These are phyloP conservation scores for Exaiptasia diaphana DNA, from an alignment of 64 coral and sea anemone genomes.

Conservation along the genomic window DNA sequence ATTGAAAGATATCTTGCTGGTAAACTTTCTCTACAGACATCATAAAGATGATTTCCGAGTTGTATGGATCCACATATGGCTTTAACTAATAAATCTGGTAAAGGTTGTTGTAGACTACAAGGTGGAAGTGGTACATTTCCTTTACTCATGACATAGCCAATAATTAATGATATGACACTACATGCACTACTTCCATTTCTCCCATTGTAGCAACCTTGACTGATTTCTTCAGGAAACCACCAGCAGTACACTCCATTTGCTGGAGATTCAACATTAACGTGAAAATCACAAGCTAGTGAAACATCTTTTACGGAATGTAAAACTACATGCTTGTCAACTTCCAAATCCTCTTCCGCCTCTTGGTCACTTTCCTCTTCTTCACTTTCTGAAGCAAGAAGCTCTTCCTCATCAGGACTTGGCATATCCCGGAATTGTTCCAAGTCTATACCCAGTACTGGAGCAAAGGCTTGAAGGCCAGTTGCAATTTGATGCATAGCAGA, in stretches of 20 bases:
- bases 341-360: not conserved
- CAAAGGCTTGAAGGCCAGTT: conserved; percentile 11
- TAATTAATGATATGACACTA: conserved; percentile 31
- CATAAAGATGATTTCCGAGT: conserved; percentile 45
- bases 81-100: not conserved
- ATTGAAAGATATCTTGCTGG: conserved; percentile 50
- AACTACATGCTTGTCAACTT: not conserved
- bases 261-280: not conserved
- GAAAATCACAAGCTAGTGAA: not conserved
- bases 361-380: not conserved
- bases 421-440: conserved; percentile 12
- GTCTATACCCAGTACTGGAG: conserved; percentile 2
- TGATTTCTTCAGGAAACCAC: conserved; percentile 9
- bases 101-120: not conserved
- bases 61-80: conserved; percentile 26
- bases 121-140: not conserved
- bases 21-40: conserved; percentile 40
- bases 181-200: conserved; percentile 63
- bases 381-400: not conserved
- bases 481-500: conserved; percentile 61
- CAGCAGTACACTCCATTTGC: not conserved
- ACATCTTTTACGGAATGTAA: not conserved
- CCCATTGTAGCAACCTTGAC: conserved; percentile 47
- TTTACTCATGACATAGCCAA: not conserved
- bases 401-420: not conserved